phyloP scores from a whole-genome alignment of 2,797 vertebrate species.

The Chromobotia macracanthus region DNA sequence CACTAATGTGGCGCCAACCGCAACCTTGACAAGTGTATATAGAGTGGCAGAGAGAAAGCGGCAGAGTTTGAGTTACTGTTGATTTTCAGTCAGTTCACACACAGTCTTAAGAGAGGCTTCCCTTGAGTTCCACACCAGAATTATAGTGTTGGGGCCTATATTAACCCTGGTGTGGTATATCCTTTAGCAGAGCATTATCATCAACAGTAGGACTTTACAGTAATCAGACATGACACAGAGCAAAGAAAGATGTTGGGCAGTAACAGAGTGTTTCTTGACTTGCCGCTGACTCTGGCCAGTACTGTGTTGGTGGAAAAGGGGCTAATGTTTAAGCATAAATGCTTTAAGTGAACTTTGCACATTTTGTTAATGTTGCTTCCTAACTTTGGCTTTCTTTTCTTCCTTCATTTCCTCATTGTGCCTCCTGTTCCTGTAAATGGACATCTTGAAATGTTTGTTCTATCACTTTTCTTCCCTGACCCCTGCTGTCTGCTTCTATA shows the following conservation, averaged over 20 bases:
- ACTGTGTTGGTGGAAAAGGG: constrained; percentile 35
- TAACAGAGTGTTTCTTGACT: neutral
- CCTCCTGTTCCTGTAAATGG: neutral
- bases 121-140: neutral
- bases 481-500: constrained; percentile 13
- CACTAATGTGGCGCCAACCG: neutral
- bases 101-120: constrained; percentile 35
- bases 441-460: constrained; percentile 47
- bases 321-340: constrained; percentile 48
- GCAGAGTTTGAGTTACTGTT: constrained; percentile 39
- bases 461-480: constrained; percentile 41
- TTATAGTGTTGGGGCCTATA: neutral
- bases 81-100: constrained; percentile 50
- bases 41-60: neutral
- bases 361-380: constrained; percentile 32
- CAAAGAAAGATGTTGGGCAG: constrained; percentile 63
- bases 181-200: constrained; percentile 68
- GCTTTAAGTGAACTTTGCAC: constrained; percentile 1
- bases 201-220: constrained; percentile 68
- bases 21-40: neutral
- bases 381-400: constrained; percentile 55
- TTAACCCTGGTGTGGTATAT: constrained; percentile 67
- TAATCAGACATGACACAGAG: constrained; percentile 70
- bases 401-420: constrained; percentile 52
- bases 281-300: neutral